Evolutionary conservation across 2,797 vertebrate genomes (phyloP).

Genomic region (Acanthornis magna): DNA sequence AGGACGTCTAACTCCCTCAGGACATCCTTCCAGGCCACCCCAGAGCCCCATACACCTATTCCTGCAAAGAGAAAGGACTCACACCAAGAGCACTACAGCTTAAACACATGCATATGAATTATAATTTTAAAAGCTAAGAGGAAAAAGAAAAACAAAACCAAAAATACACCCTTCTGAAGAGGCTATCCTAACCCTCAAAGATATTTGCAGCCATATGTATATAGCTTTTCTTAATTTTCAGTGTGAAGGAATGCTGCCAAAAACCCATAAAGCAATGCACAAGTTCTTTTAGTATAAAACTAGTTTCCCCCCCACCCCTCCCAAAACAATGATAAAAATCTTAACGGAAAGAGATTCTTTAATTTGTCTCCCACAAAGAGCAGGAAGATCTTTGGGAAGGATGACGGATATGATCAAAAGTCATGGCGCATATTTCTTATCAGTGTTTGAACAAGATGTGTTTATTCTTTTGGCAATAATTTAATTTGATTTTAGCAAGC

Average conservation of each 20-base stretch:
- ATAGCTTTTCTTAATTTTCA: not conserved
- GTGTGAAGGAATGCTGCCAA: not conserved
- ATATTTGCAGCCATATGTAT: not conserved
- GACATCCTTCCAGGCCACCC: not conserved
- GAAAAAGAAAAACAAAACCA: not conserved
- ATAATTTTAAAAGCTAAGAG: not conserved
- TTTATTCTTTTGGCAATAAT: slow-evolving; percentile 18
- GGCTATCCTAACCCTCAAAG: not conserved
- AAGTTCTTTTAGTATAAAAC: not conserved
- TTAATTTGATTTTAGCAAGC: slow-evolving; percentile 33
- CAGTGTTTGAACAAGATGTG: slow-evolving; percentile 2
- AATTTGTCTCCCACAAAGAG: slow-evolving; percentile 4
- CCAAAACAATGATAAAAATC: slow-evolving; percentile 12
- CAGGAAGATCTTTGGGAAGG: slow-evolving; percentile 16
- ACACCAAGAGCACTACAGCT: not conserved
- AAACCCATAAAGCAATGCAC: not conserved
- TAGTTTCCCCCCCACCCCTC: not conserved
- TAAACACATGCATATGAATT: not conserved
- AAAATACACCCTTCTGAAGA: not conserved
- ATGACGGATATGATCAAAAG: not conserved
- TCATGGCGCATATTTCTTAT: slow-evolving; percentile 12
- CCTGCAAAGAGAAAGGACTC: not conserved
- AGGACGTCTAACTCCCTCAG: not conserved
- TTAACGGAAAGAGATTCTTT: slow-evolving; percentile 18
- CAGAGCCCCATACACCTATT: not conserved